These are phyloP conservation scores for Incurvaria masculella DNA, from an alignment of 2,888 invertebrate genomes.

Conservation along the genomic window DNA sequence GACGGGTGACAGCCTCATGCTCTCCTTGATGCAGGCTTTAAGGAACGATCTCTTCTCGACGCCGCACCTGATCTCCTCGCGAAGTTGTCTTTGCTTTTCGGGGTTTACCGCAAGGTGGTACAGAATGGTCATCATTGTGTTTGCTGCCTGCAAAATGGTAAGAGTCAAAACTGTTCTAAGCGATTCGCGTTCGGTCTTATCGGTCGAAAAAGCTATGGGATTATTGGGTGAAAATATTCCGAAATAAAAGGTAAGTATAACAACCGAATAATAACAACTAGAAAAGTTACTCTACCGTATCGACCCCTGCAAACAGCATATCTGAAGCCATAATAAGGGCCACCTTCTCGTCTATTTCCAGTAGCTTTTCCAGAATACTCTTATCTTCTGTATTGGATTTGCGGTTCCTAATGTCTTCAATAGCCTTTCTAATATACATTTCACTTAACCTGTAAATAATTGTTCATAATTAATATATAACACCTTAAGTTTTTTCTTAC, in stretches of 20 bases:
- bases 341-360: constrained; percentile 42
- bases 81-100: constrained; percentile 52
- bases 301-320: constrained; percentile 58
- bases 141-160: constrained; percentile 55
- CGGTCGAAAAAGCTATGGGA: too few relatives aligned
- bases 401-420: constrained; percentile 6
- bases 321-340: constrained; percentile 56
- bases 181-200: too few relatives aligned
- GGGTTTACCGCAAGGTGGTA: constrained; percentile 55
- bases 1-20: constrained; percentile 51
- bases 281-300: constrained; percentile 45
- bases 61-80: constrained; percentile 42
- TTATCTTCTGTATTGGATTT: constrained; percentile 2
- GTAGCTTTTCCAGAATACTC: constrained; percentile 43
- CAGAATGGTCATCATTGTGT: constrained; percentile 42
- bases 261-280: constrained; percentile 15
- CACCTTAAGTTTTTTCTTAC: too few relatives aligned
- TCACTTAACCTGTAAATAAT: background rate
- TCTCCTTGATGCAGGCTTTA: constrained; percentile 63
- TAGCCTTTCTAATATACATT: constrained; percentile 5
- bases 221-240: too few relatives aligned
- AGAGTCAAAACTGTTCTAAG: too few relatives aligned
- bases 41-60: constrained; percentile 48
- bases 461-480: too few relatives aligned
- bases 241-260: too few relatives aligned